phyloP scores from a whole-genome alignment of 1,140 invertebrate species.

The Geopemphigus sp. region DNA sequence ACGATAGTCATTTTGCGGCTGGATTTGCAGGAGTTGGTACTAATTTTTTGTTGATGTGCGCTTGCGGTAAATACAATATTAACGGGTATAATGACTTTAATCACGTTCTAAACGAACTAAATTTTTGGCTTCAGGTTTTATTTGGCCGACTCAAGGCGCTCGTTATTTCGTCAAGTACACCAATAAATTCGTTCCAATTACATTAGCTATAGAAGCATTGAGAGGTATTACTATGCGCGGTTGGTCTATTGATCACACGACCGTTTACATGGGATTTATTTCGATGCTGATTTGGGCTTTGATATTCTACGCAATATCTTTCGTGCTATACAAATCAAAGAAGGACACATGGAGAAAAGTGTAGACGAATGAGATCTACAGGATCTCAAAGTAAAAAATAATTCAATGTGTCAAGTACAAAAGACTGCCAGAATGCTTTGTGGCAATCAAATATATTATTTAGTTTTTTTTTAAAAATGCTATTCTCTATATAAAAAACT shows the following conservation, averaged over 20 bases:
- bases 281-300: conserved; percentile 38
- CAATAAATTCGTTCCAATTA: conserved; percentile 61
- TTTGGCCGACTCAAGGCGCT: conserved; percentile 67
- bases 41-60: conserved; percentile 60
- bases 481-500: background rate
- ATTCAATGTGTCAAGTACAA: conserved; percentile 45
- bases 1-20: conserved; percentile 56
- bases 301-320: conserved; percentile 34
- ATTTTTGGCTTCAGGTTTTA: conserved; percentile 58
- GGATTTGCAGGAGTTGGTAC: conserved; percentile 61
- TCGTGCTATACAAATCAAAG: conserved; percentile 28
- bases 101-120: background rate
- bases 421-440: conserved; percentile 46
- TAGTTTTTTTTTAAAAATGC: conserved; percentile 14
- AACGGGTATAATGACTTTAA: background rate
- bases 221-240: conserved; percentile 44
- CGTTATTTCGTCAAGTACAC: conserved; percentile 59
- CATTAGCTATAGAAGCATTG: conserved; percentile 57
- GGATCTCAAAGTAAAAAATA: conserved; percentile 24
- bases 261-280: conserved; percentile 43
- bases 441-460: conserved; percentile 32
- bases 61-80: conserved; percentile 56
- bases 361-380: conserved; percentile 14
- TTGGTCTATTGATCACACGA: conserved; percentile 19
- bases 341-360: conserved; percentile 31